A percentile compares a stretch with the other conserved stretches of the same genome.
phyloP scores from a whole-genome alignment of 2,888 invertebrate species.

The Phyllotreta striolata region DNA sequence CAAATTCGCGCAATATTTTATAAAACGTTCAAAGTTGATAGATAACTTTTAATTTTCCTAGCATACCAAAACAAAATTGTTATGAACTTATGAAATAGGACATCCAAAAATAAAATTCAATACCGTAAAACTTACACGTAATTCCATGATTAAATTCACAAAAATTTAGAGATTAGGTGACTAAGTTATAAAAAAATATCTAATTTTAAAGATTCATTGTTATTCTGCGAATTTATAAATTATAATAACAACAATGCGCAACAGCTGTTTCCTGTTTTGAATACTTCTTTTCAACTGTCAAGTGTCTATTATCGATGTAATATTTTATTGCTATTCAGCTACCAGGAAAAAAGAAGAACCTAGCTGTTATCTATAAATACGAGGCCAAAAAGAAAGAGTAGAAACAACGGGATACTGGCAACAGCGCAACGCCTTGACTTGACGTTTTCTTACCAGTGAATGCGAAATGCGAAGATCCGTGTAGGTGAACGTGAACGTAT shows the following conservation, averaged over 20 bases:
- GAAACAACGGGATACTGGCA: slow-evolving; percentile 2
- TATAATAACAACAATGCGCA: not conserved
- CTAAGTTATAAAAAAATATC: slow-evolving; percentile 1
- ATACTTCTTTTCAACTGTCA: no score
- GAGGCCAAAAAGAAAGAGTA: no score
- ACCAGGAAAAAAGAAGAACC: no score
- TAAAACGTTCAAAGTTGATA: not conserved
- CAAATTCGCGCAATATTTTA: not conserved
- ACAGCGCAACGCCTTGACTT: slow-evolving; percentile 25
- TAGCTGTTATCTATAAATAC: no score
- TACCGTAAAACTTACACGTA: slow-evolving; percentile 10
- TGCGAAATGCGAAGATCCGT: slow-evolving; percentile 45
- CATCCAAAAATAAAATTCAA: no score
- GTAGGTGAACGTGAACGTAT: slow-evolving; percentile 53
- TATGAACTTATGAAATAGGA: not conserved
- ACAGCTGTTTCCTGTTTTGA: no score
- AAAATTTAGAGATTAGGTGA: slow-evolving; percentile 4
- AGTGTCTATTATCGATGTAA: no score
- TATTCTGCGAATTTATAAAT: slow-evolving; percentile 11
- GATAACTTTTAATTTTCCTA: not conserved
- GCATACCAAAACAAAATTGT: not conserved
- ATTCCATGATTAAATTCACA: slow-evolving; percentile 15
- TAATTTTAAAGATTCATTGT: slow-evolving; percentile 9
- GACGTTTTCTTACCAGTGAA: slow-evolving; percentile 40
- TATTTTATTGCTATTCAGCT: no score